Evolutionary conservation across 2,113 vertebrate genomes (phyloP), one percentile per base, ranked within the genome.

Genomic region (Ictalurus furcatus): DNA sequence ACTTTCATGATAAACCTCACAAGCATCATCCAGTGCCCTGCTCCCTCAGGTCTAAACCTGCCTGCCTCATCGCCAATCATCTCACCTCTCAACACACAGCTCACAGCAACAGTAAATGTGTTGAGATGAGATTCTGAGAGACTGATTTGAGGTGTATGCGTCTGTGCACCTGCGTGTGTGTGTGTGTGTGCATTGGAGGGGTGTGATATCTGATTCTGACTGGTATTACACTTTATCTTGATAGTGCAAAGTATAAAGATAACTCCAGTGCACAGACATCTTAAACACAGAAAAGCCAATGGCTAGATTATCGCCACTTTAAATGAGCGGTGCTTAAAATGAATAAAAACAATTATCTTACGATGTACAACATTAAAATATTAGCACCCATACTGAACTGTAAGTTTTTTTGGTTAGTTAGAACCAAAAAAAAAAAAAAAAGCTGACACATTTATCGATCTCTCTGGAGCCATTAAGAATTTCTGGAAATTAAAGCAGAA

Each of bases 11-110:
- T 89, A 21, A 85, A 58, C 61, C 81, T 48, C 81, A 84, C 44
- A 84, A 76, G 71, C 6, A 23, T 80, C 88, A 81, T 63, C 76
- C 84, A 81, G 59, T 56, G 89, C 37, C 63, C 21, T 25, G 37
- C 14, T 90, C 83, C 89, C 86, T 86, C 88, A 89, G 63, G 88
- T 85, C 88, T 89, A 44, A 71, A 80, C 88, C 84, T 85, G 88
- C 63, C 88, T 81, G 88, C 52, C 67, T 86, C 88, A 69, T 83
- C 84, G 67, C 76, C 88, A 85, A 89, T 89, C 84, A 85, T 89
- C 88, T 86, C 84, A 89, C 88, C 88, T 89, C 61, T 81, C 88
- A 80, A 71, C 84, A 81, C 84, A 80, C 61, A 17, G 13, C 56
- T n/a, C 88, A 28, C 44, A 69, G 76, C 34, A 71, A 44, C 76